Evolutionary conservation across 1,140 invertebrate species (phyloP).

Genomic region (Metopolophium dirhodum): DNA sequence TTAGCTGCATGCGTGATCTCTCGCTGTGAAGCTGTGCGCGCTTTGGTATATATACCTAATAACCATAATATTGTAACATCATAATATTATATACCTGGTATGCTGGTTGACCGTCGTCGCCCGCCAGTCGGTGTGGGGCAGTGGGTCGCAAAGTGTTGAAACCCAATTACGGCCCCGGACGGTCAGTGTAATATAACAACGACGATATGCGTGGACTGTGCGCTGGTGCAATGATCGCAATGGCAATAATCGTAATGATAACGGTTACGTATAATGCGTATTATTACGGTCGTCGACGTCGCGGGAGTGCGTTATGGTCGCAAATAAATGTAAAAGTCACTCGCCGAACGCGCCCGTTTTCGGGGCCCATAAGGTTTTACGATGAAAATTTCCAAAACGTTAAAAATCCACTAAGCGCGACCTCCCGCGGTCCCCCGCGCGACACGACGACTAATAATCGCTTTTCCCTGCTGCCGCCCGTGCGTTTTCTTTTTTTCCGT

Average conservation of each 20-base stretch:
- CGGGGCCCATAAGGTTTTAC: constrained; percentile 17
- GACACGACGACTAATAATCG: background rate
- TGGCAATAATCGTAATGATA: background rate
- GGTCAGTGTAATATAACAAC: background rate
- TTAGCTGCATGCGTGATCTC: too few species aligned
- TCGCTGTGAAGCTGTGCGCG: too few species aligned
- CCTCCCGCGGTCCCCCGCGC: background rate
- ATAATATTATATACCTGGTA: too few species aligned
- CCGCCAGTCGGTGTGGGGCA: background rate
- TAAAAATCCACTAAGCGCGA: constrained; percentile 5
- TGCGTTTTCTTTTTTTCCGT: background rate
- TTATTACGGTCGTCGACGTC: background rate
- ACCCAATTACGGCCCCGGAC: background rate
- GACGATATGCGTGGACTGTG: background rate
- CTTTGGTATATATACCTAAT: too few species aligned
- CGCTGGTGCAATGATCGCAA: background rate
- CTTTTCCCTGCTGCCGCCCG: background rate
- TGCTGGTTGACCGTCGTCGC: background rate
- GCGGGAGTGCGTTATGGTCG: background rate
- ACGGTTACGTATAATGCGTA: background rate
- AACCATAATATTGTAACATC: too few species aligned
- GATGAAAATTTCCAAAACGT: constrained; percentile 22
- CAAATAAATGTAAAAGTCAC: constrained; percentile 2
- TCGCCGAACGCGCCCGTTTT: background rate
- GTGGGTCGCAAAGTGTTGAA: background rate